Evolutionary conservation across 92 coral and sea anemone species (phyloP).

Genomic region (Diadumene lineata): DNA sequence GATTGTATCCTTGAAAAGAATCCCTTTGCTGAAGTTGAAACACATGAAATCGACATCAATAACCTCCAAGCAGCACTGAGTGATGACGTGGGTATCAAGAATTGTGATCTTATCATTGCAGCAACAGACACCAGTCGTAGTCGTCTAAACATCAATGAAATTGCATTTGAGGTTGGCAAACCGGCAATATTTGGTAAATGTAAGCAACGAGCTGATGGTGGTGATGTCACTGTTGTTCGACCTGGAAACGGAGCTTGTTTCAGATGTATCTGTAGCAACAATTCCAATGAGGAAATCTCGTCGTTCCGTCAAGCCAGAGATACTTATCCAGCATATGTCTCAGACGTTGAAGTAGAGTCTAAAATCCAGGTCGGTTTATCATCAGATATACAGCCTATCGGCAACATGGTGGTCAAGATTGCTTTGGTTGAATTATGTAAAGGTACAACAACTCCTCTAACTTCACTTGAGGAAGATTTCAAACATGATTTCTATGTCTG

Average conservation of each 20-base stretch:
- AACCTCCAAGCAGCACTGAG: constrained; percentile 61
- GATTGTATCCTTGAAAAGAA: constrained; percentile 88
- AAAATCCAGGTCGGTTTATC: constrained; percentile 88
- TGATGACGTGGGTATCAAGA: constrained; percentile 53
- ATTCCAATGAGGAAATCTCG: constrained; percentile 62
- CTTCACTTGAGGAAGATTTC: constrained; percentile 76
- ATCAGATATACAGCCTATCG: constrained; percentile 83
- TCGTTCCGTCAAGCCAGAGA: constrained; percentile 90
- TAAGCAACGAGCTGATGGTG: constrained; percentile 86
- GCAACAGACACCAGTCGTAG: constrained; percentile 90
- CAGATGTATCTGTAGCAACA: constrained; percentile 58
- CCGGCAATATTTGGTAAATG: constrained; percentile 82
- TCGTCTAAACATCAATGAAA: constrained; percentile 71
- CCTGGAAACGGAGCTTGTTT: constrained; percentile 77
- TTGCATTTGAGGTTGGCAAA: constrained; percentile 70
- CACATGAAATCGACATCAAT: constrained; percentile 69
- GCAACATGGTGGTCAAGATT: constrained; percentile 82
- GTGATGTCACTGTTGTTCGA: constrained; percentile 67
- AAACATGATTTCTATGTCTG: constrained; percentile 74
- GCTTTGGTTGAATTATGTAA: constrained; percentile 87
- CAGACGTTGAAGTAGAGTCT: constrained; percentile 70
- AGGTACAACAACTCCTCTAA: constrained; percentile 81
- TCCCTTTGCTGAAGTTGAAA: constrained; percentile 78
- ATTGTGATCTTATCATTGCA: constrained; percentile 85
- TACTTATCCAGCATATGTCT: constrained; percentile 69